Evolutionary conservation across 2,888 invertebrate genomes (phyloP), one percentile per base, ranked within the genome.

Genomic region (Noctua fimbriata): DNA sequence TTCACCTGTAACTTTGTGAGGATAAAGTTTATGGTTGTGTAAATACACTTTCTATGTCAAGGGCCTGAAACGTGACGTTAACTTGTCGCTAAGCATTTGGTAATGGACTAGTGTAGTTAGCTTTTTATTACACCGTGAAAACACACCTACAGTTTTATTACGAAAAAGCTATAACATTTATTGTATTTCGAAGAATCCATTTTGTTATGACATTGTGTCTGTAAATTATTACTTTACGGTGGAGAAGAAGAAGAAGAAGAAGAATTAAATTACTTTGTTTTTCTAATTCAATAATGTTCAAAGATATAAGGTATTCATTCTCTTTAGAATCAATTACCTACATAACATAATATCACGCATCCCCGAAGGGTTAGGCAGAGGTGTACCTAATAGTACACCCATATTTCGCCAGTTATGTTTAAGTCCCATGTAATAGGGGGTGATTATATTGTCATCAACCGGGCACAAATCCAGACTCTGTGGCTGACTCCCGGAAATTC

Each of bases 31-130:
- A 72, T 32, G 21, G 44, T 79, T 67, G 60, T 55, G 21, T 76
- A 76, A 41, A 66, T 12, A 78, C 74, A 76, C 69, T 78, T 86
- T 89, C 55, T 71, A 81, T 88, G 85, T 82, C 88, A 87, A 87
- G 69, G 73, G 71, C 69, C 36, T 60, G 67, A 49, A 70, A 72
- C 60, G 58, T 73, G 76, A 73, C 77, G 70, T 70, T 67, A 69
- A 66, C 76, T 80, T 80, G 58, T 84, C 52, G 55, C 81, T 74
- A 80, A 81, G 79, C 77, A 88, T 81, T 82, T 74, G 77, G 66
- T 88, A 87, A 84, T 88, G 75, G 74, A 76, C 65, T 76, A 55
- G 32, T 41, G 47, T 85, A 85, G 86, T 87, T 81, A 85, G 76
- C n/a, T 47, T 87, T 85, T 85, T 82, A 85, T 73, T 85, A 73